Conservation (phyloP, 2,888 invertebrate genomes). For the Graphium colonna region DNA sequence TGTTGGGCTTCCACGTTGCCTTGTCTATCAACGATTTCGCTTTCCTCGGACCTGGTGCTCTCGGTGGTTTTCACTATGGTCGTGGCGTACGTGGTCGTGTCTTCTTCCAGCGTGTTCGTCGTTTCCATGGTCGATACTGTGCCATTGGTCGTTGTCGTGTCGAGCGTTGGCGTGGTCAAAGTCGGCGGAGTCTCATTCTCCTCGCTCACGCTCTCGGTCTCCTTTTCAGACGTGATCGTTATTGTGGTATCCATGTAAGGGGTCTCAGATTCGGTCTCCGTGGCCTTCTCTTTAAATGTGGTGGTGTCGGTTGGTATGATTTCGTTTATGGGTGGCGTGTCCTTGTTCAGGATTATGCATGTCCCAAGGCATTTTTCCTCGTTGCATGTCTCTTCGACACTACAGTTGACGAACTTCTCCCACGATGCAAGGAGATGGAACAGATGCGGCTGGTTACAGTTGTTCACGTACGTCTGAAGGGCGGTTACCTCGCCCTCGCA, state of each 20-base stretch:
- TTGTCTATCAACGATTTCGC: conserved; percentile 31
- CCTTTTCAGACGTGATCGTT: not conserved
- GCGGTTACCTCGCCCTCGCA: conserved; percentile 56
- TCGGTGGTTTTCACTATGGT: conserved; percentile 38
- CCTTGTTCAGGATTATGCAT: conserved; percentile 55
- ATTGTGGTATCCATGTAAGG: not conserved
- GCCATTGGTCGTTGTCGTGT: conserved; percentile 12
- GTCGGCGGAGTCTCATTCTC: conserved; percentile 5
- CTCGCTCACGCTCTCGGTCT: conserved; percentile 12
- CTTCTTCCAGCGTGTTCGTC: conserved; percentile 16
- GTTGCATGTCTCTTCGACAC: conserved; percentile 50
- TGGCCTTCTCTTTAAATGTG: too few species aligned
- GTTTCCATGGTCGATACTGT: conserved; percentile 4
- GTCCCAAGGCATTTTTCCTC: conserved; percentile 44
- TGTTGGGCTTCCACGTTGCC: conserved; percentile 29
- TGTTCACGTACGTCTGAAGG: conserved; percentile 61
- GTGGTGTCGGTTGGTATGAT: conserved; percentile 4
- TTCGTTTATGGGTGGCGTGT: conserved; percentile 31
- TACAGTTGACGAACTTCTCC: conserved; percentile 57
- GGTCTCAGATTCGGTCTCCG: too few species aligned
- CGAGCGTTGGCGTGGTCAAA: conserved; percentile 21
- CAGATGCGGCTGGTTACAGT: conserved; percentile 58
- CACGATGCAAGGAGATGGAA: conserved; percentile 57
- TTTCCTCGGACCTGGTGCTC: conserved; percentile 27
- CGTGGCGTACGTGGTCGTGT: conserved; percentile 35